These are phyloP conservation scores for Ivindomyrus marchei DNA, from an alignment of 2,113 vertebrate species.

Conservation along the genomic window DNA sequence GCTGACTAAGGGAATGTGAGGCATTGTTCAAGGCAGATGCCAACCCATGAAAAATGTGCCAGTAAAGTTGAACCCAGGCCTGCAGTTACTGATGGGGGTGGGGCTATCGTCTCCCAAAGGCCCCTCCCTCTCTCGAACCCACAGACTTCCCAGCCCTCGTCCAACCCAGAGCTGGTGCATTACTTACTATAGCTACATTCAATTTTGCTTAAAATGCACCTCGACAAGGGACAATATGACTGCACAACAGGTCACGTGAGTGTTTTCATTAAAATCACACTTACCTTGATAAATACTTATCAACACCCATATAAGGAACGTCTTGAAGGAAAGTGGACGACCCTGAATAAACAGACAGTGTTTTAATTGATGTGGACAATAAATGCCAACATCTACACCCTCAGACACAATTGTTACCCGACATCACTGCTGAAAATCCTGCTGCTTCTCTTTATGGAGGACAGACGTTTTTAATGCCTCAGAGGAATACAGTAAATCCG, in stretches of 20 bases:
- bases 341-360: conserved; percentile 60
- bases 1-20: conserved; percentile 22
- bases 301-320: conserved; percentile 92
- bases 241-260: background rate
- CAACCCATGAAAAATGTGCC: background rate
- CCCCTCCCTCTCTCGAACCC: background rate
- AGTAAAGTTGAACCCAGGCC: background rate
- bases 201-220: background rate
- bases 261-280: conserved; percentile 8
- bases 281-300: conserved; percentile 99
- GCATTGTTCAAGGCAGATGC: background rate
- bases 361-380: background rate
- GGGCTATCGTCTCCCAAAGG: background rate
- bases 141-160: background rate
- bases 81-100: background rate
- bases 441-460: background rate
- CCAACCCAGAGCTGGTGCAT: background rate
- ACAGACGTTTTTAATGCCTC: background rate
- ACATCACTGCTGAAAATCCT: background rate
- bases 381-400: background rate
- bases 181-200: background rate
- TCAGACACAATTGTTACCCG: background rate
- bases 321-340: conserved; percentile 89
- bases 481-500: background rate
- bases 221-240: background rate